Evolutionary conservation across 2,888 invertebrate genomes (phyloP).

Genomic region (Alloscopus bannaensis): DNA sequence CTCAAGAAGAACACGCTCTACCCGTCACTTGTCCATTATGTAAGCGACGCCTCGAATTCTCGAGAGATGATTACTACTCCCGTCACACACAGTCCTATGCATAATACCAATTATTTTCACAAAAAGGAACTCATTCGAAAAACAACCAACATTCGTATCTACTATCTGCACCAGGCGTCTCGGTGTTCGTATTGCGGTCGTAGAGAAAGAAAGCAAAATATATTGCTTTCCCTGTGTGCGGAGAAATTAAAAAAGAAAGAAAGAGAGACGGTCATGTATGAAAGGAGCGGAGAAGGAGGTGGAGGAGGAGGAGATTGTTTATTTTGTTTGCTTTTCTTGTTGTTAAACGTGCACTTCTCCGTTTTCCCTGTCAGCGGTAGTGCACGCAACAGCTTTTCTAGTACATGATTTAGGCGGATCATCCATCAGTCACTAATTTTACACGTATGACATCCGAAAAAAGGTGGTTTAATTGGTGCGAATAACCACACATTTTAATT

Average conservation of each 20-base stretch:
- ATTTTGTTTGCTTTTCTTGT: background rate
- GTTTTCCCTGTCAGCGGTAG: constrained; percentile 27
- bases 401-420: constrained; percentile 66
- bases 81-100: background rate
- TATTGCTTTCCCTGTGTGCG: background rate
- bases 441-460: constrained; percentile 4
- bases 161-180: background rate
- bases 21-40: constrained; percentile 75
- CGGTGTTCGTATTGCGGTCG: background rate
- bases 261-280: background rate
- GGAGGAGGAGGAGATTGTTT: background rate
- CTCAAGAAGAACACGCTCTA: constrained; percentile 76
- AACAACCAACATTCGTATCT: background rate
- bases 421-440: constrained; percentile 55
- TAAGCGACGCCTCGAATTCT: constrained; percentile 49
- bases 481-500: constrained; percentile 55
- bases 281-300: background rate
- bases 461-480: constrained; percentile 26
- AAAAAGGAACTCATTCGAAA: background rate
- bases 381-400: constrained; percentile 41
- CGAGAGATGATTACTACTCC: background rate
- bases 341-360: background rate
- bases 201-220: background rate
- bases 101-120: background rate
- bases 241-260: constrained; percentile 21